phyloP scores from a whole-genome alignment of 2,888 invertebrate genomes.

The Protodeltote pygarga region DNA sequence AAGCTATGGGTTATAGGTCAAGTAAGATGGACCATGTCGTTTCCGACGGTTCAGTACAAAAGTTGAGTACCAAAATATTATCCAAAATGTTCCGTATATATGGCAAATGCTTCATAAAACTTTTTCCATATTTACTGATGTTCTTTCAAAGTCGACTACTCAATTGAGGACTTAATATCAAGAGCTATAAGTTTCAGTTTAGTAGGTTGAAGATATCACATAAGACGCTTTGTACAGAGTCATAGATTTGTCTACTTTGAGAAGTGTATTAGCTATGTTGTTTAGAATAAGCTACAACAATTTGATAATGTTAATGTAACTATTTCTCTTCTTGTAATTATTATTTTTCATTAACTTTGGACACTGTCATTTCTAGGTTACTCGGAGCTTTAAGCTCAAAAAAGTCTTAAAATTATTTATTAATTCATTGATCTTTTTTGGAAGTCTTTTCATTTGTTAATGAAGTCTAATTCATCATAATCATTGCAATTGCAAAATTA shows the following conservation, averaged over 20 bases:
- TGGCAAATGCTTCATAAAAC: constrained; percentile 41
- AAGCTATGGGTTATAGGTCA: constrained; percentile 79
- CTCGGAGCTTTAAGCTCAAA: constrained; percentile 20
- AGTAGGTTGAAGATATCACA: constrained; percentile 50
- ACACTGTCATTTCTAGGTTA: constrained; percentile 5
- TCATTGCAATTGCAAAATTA: too few relatives aligned
- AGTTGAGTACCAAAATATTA: constrained; percentile 83
- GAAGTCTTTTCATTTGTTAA: too few relatives aligned
- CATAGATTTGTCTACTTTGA: constrained; percentile 27
- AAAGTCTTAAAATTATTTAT: constrained; percentile 6
- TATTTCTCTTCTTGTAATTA: neutral
- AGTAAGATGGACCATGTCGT: constrained; percentile 80
- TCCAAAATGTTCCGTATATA: constrained; percentile 60
- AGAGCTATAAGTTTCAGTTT: constrained; percentile 46
- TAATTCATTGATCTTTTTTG: constrained; percentile 5
- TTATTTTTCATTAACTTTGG: neutral
- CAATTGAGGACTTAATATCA: constrained; percentile 47
- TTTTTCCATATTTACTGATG: constrained; percentile 38
- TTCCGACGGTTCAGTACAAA: constrained; percentile 79
- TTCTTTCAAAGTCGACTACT: constrained; percentile 41
- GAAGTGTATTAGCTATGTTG: constrained; percentile 15
- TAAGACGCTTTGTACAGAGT: constrained; percentile 46
- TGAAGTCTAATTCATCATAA: too few relatives aligned
- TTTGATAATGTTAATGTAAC: neutral
- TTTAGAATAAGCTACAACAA: constrained; percentile 12